Evolutionary conservation across 2,888 invertebrate genomes (phyloP).

Genomic region (Geotrupes spiniger): DNA sequence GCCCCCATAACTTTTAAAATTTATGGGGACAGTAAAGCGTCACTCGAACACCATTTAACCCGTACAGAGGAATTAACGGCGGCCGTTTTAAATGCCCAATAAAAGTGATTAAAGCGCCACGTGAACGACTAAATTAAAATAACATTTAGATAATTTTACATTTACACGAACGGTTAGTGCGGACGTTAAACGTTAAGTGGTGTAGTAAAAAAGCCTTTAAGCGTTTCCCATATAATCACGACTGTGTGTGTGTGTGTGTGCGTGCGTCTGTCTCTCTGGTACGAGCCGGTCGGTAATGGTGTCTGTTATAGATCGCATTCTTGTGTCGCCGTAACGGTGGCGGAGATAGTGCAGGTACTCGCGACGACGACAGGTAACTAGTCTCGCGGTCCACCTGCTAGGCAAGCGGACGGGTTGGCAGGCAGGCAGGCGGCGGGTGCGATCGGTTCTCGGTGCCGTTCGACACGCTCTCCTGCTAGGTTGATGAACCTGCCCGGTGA

Average conservation of each 20-base stretch:
- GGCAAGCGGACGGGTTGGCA: neutral
- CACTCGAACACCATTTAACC: too few relatives aligned
- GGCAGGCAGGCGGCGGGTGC: neutral
- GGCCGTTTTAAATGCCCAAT: too few relatives aligned
- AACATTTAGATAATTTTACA: too few relatives aligned
- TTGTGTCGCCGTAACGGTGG: neutral
- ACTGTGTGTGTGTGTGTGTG: conserved; percentile 1
- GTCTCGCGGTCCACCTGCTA: conserved; percentile 6
- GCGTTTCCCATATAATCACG: too few relatives aligned
- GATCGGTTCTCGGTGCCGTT: conserved; percentile 2
- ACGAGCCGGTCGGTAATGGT: neutral
- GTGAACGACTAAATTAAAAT: too few relatives aligned
- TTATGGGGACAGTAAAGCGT: too few relatives aligned
- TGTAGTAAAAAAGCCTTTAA: too few relatives aligned
- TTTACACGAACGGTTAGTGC: too few relatives aligned
- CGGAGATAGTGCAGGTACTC: neutral
- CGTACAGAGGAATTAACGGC: too few relatives aligned
- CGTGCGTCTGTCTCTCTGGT: neutral
- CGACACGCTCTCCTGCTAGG: conserved; percentile 14
- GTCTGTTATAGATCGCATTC: neutral
- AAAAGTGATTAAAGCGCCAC: too few relatives aligned
- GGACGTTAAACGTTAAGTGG: too few relatives aligned
- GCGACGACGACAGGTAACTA: neutral
- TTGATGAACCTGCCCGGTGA: conserved; percentile 17
- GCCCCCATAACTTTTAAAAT: too few relatives aligned